Percentiles rank a stretch among this genome's conserved stretches.
Evolutionary conservation across 2,113 vertebrate genomes (phyloP).

Genomic region (Eurypyga helias): DNA sequence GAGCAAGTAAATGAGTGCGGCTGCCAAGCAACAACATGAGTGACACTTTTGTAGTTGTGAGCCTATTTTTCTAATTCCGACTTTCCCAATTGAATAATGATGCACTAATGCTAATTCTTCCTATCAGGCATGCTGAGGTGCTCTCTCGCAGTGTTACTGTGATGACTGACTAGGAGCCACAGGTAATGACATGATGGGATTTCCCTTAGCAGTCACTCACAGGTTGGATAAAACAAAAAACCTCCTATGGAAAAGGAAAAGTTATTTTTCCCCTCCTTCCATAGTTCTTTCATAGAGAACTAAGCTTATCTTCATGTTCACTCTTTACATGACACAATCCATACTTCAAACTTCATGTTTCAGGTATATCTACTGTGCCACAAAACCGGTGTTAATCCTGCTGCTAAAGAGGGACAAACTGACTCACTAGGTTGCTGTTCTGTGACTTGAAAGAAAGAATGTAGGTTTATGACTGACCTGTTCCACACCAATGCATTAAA

Average conservation of each 20-base stretch:
- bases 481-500: neutral
- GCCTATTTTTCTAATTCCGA: constrained; percentile 7
- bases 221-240: neutral
- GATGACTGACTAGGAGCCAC: neutral
- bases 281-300: neutral
- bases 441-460: neutral
- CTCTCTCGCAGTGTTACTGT: neutral
- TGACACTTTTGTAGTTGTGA: neutral
- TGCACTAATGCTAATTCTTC: neutral
- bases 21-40: neutral
- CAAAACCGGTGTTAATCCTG: neutral
- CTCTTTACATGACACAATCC: neutral
- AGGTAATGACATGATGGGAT: neutral
- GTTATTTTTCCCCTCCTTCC: neutral
- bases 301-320: neutral
- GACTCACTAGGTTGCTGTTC: neutral
- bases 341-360: neutral
- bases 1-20: neutral
- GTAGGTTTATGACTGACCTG: neutral
- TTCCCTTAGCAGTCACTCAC: neutral
- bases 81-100: neutral
- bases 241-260: neutral
- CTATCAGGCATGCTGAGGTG: neutral
- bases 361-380: neutral
- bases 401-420: neutral